Conservation (phyloP, 2,888 invertebrate genomes). For the Eucera pruinosa region DNA sequence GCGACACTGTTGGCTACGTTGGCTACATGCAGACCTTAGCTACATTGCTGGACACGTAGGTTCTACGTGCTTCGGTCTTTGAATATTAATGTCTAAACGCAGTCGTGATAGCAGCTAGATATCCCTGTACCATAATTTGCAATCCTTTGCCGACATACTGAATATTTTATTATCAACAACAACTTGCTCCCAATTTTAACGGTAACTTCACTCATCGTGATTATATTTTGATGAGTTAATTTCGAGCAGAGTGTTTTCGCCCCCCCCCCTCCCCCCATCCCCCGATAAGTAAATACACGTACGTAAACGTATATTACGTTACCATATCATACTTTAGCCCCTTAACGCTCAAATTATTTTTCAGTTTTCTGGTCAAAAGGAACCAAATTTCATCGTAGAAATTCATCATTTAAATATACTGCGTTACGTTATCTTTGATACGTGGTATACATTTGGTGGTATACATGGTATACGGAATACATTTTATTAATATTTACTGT, state of each 20-base stretch:
- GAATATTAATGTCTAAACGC: conserved; percentile 50
- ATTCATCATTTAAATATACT: too few relatives aligned
- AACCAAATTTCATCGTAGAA: too few relatives aligned
- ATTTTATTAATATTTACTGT: too few relatives aligned
- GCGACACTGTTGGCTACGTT: not conserved
- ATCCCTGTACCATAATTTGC: conserved; percentile 17
- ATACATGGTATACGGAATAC: too few relatives aligned
- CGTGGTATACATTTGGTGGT: too few relatives aligned
- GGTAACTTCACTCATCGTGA: not conserved
- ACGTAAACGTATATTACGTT: too few relatives aligned
- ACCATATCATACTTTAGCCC: too few relatives aligned
- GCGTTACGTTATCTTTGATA: too few relatives aligned
- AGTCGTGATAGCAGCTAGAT: conserved; percentile 21
- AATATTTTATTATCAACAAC: not conserved
- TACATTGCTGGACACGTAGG: conserved; percentile 45
- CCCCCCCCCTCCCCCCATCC: too few relatives aligned
- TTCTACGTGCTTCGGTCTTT: conserved; percentile 39
- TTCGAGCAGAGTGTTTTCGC: not conserved
- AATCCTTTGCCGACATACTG: not conserved
- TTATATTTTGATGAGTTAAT: not conserved
- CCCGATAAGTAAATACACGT: too few relatives aligned
- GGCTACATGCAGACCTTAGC: conserved; percentile 6
- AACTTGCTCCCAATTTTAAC: not conserved
- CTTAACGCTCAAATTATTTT: too few relatives aligned
- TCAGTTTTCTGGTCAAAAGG: too few relatives aligned